phyloP scores from a whole-genome alignment of 2,888 invertebrate genomes.

The Watsonalla cultraria region DNA sequence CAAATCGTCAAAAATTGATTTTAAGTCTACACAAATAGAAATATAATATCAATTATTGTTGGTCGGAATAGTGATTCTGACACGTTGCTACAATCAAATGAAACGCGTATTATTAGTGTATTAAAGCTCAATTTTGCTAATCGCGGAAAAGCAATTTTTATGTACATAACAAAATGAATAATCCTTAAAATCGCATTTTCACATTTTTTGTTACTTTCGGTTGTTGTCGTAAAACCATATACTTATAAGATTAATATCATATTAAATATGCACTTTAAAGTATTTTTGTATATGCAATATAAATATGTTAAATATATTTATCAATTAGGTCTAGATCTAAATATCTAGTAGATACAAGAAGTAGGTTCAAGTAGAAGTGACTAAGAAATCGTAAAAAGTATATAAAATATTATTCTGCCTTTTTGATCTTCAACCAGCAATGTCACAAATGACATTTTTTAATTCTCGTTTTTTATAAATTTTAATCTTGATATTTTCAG shows the following conservation, averaged over 20 bases:
- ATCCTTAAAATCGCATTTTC: slow-evolving; percentile 2
- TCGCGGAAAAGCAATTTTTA: not conserved
- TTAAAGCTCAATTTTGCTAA: not conserved
- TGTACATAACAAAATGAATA: not conserved
- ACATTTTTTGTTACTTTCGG: not conserved
- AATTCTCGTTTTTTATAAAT: too few species aligned
- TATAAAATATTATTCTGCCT: too few species aligned
- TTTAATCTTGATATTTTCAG: too few species aligned
- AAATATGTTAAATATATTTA: too few species aligned
- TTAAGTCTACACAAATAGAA: not conserved
- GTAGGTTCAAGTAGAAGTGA: too few species aligned
- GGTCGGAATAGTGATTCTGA: not conserved
- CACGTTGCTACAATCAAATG: not conserved
- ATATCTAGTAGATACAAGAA: too few species aligned
- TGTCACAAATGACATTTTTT: too few species aligned
- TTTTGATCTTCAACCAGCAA: too few species aligned
- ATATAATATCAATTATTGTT: not conserved
- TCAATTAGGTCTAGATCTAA: too few species aligned
- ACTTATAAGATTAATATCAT: too few species aligned
- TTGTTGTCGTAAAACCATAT: not conserved
- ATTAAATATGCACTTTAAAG: not conserved
- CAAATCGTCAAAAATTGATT: slow-evolving; percentile 6
- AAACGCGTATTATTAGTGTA: not conserved
- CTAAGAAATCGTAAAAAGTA: too few species aligned
- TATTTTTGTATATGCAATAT: slow-evolving; percentile 8